phyloP scores from a whole-genome alignment of 2,113 vertebrate genomes.

The Lagopus muta region DNA sequence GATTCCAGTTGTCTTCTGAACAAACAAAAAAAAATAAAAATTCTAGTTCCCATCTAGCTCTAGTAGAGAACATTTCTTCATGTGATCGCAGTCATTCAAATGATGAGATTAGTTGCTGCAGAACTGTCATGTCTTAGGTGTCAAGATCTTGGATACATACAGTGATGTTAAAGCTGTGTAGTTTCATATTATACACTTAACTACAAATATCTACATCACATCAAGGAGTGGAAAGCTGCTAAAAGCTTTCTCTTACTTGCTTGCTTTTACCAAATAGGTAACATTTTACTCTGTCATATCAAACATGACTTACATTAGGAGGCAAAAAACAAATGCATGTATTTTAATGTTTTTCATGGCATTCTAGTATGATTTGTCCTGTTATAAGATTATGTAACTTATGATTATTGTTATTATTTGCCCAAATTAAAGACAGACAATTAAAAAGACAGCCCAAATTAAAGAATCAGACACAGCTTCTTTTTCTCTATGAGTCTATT shows the following conservation, averaged over 20 bases:
- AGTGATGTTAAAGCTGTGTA: not conserved
- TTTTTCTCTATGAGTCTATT: not conserved
- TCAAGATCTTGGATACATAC: not conserved
- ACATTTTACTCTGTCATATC: not conserved
- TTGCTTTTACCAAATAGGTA: not conserved
- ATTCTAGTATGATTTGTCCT: not conserved
- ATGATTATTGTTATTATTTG: too few species aligned
- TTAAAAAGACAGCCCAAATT: too few species aligned
- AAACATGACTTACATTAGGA: not conserved
- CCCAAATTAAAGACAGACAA: not conserved
- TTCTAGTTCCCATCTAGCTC: rapidly evolving
- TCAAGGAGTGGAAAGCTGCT: not conserved
- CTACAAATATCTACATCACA: not conserved
- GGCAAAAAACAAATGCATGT: not conserved
- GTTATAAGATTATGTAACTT: not conserved
- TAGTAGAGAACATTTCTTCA: not conserved
- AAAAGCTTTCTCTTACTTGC: not conserved
- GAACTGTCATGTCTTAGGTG: not conserved
- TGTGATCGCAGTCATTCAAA: rapidly evolving
- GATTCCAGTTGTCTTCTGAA: not conserved
- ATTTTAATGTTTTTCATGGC: not conserved
- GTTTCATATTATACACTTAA: not conserved
- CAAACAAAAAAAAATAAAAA: not conserved
- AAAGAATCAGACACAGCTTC: not conserved
- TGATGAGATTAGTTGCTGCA: not conserved